phyloP scores from a whole-genome alignment of 1,140 invertebrate genomes.

The Macrosteles quadrilineatus region DNA sequence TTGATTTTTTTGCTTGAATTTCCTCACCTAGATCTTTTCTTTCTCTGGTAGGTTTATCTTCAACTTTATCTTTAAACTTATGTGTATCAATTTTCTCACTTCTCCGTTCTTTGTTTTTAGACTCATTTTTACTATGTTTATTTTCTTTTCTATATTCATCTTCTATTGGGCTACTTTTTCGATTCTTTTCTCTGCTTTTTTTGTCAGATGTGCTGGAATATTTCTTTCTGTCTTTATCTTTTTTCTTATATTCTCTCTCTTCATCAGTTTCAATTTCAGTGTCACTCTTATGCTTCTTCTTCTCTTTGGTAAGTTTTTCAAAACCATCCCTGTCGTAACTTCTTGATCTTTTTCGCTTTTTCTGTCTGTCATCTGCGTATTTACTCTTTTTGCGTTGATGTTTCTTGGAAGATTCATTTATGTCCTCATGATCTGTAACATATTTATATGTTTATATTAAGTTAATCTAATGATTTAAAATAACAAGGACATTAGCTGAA shows the following conservation, averaged over 20 bases:
- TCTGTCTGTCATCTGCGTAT: slow-evolving; percentile 12
- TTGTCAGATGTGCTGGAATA: slow-evolving; percentile 33
- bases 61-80: slow-evolving; percentile 33
- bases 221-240: slow-evolving; percentile 28
- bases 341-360: slow-evolving; percentile 21
- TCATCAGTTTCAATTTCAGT: slow-evolving; percentile 27
- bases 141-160: slow-evolving; percentile 49
- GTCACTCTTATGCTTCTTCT: slow-evolving; percentile 28
- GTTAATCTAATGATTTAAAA: too few relatives aligned
- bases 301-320: slow-evolving; percentile 18
- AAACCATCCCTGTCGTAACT: slow-evolving; percentile 30
- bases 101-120: slow-evolving; percentile 33
- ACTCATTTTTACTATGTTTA: slow-evolving; percentile 44
- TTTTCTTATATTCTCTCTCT: slow-evolving; percentile 22
- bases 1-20: background rate
- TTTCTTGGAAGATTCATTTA: background rate
- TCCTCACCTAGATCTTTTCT: slow-evolving; percentile 25
- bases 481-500: background rate
- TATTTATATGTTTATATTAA: too few relatives aligned
- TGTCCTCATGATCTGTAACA: slow-evolving; percentile 2
- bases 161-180: slow-evolving; percentile 39
- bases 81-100: too few relatives aligned
- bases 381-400: slow-evolving; percentile 6
- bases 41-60: slow-evolving; percentile 31
- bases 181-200: slow-evolving; percentile 37